Evolutionary conservation across 2,797 vertebrate species (phyloP).

Genomic region (Hippocampus kuda): DNA sequence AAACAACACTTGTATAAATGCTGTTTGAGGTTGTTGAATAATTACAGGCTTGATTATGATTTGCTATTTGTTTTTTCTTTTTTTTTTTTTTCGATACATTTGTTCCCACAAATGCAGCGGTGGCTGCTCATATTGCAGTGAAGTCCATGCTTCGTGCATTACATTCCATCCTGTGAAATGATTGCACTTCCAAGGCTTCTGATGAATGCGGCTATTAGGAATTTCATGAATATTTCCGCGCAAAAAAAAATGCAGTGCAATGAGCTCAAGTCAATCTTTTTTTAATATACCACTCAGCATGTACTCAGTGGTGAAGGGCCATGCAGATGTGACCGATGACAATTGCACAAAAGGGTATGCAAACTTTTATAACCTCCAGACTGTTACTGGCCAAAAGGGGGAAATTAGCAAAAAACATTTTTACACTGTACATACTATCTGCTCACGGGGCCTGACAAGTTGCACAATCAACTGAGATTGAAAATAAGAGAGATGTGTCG

Average conservation of each 20-base stretch:
- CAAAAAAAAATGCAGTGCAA: background rate
- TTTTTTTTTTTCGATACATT: background rate
- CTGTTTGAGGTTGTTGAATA: too few relatives aligned
- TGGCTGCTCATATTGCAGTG: background rate
- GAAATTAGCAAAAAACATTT: background rate
- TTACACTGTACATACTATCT: background rate
- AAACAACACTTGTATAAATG: background rate
- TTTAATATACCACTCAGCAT: background rate
- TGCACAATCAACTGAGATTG: background rate
- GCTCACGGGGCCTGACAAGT: background rate
- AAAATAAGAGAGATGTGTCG: background rate
- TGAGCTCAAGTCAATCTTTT: background rate
- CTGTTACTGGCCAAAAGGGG: background rate
- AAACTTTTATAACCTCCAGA: background rate
- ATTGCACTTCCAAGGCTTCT: background rate
- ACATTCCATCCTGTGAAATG: background rate
- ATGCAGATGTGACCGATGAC: background rate
- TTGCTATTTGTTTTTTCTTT: background rate
- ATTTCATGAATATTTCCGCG: background rate
- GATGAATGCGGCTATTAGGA: slow-evolving; percentile 2
- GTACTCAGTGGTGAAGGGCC: background rate
- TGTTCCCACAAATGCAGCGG: background rate
- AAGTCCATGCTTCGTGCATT: background rate
- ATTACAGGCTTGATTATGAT: too few relatives aligned
- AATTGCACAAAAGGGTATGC: background rate